phyloP scores from a whole-genome alignment of 2,797 vertebrate genomes.

The Syngnathus acus region DNA sequence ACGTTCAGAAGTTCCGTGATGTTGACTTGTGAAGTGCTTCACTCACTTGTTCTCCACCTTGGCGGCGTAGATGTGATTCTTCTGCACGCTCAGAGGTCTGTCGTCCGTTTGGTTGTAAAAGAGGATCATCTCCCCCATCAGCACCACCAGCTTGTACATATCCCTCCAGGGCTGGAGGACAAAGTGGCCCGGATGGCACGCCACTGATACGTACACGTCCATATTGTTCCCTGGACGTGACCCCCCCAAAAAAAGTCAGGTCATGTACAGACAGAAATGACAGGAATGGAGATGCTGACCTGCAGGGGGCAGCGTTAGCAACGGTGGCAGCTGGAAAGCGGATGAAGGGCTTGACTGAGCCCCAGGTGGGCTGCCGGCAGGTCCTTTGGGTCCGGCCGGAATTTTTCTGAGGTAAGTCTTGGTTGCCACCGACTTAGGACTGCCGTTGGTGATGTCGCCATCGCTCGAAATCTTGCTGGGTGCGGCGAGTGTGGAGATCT shows the following conservation, averaged over 20 bases:
- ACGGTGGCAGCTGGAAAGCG: constrained; percentile 68
- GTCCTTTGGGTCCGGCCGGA: constrained; percentile 34
- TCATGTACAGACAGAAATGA: background rate
- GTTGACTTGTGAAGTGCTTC: background rate
- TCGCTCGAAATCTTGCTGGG: constrained; percentile 31
- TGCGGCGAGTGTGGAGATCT: constrained; percentile 29
- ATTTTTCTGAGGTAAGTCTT: constrained; percentile 42
- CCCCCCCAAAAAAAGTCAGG: background rate
- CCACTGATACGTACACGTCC: constrained; percentile 89
- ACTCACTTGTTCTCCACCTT: constrained; percentile 91
- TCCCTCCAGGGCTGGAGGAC: constrained; percentile 94
- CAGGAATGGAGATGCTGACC: constrained; percentile 27
- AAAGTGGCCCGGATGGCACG: constrained; percentile 96
- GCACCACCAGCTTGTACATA: constrained; percentile 85
- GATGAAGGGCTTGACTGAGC: constrained; percentile 33
- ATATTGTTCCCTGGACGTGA: constrained; percentile 75
- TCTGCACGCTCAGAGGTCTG: constrained; percentile 70
- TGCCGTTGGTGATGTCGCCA: constrained; percentile 33
- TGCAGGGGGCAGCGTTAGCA: constrained; percentile 72
- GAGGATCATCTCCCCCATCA: constrained; percentile 96
- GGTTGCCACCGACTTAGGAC: constrained; percentile 19
- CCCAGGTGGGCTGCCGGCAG: constrained; percentile 19
- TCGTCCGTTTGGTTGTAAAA: constrained; percentile 85
- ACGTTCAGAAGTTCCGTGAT: background rate
- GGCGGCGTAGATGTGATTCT: constrained; percentile 88